phyloP scores from a whole-genome alignment of 2,113 vertebrate genomes.

The Crocuta crocuta region DNA sequence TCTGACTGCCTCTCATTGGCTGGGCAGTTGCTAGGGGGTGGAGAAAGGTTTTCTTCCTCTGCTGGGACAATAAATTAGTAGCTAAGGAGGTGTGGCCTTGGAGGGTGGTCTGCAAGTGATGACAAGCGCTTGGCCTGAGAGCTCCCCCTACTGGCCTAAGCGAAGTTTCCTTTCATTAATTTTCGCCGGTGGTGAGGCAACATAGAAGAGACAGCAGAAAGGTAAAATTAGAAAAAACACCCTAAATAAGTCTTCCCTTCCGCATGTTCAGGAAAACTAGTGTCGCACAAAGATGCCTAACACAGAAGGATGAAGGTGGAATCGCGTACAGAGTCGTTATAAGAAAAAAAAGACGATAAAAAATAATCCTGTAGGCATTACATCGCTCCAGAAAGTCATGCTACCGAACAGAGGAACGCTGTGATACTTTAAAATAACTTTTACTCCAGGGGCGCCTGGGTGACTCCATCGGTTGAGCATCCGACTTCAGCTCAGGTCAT shows the following conservation, averaged over 20 bases:
- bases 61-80: not conserved
- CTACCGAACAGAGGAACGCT: not conserved
- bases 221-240: not conserved
- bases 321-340: not conserved
- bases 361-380: not conserved
- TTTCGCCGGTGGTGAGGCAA: not conserved
- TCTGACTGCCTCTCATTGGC: not conserved
- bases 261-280: not conserved
- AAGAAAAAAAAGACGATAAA: not conserved
- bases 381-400: not conserved
- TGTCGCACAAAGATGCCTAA: not conserved
- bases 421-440: not conserved
- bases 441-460: too few relatives aligned
- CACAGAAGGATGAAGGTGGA: not conserved
- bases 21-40: not conserved
- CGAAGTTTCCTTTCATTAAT: not conserved
- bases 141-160: not conserved
- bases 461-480: too few relatives aligned
- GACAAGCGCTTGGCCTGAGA: not conserved
- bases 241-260: not conserved
- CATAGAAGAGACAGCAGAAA: not conserved
- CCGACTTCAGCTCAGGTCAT: too few relatives aligned
- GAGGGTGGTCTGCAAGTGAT: not conserved
- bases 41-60: not conserved
- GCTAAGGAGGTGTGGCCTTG: accelerated